Base-by-base conservation (phyloP, 2,888 invertebrate species). In the Slavum lentiscoides region DNA sequence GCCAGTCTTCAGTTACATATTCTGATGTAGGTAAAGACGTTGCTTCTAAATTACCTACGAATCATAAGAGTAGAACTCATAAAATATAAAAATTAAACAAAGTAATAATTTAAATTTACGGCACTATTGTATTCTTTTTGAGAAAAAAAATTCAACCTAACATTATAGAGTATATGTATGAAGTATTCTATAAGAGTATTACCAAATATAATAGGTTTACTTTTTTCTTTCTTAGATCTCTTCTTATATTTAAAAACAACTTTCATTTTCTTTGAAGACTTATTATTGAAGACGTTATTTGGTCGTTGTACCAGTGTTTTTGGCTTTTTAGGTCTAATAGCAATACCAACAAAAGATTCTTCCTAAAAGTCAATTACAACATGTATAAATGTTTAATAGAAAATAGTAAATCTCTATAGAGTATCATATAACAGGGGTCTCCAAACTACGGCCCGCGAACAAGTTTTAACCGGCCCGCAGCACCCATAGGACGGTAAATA, bases 231-330 rank as follows among this genome's bases (percentile, higher is more conserved):
- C 58, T 72, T 80, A 11, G 80, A 55, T 43, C 5, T 53, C 13
- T 72, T 80, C 9, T 11, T n/a, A 58, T 55, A 64, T 72, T 80
- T 77, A 66, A 72, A 72, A 23, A 80, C 62, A 64, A 72, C 15
- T 66, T 72, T 72, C 64, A 72, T 58, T 64, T 77, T 70, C 7
- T 8, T 72, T n/a, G 72, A 19, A 53, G 80, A 39, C n/a, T 80
- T 80, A 5, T 72, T 55, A 39, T 72, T 21, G 72, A 72, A 8
- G 64, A 30, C 15, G 9, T 72, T 64, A 30, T 11, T 23, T 49
- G 61, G 62, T 21, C 30, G 61, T 2, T 11, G 70, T 37, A 55
- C 5, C 15, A 70, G 70, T 13, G 80, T 72, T 72, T 80, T 80
- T 43, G 39, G 8, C 30, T 80, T 80, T 80, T 30, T 30, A 30